Base-by-base conservation (phyloP, 2,888 invertebrate genomes). In the Hipparchia semele region DNA sequence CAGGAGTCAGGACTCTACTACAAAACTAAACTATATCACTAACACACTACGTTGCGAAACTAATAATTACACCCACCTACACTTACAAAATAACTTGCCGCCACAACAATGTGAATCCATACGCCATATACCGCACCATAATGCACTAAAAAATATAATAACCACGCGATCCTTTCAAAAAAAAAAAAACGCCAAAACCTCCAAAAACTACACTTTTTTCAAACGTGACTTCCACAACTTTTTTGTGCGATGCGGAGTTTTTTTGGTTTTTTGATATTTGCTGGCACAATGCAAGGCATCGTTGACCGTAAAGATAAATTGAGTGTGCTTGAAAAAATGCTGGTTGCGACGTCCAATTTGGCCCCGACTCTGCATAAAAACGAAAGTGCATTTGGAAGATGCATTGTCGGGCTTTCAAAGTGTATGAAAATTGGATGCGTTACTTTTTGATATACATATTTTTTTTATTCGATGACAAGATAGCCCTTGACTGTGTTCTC, bases 221-320 rank as follows among this genome's bases (percentile, higher is more conserved):
- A 81, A 76, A 80, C 81, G 82, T 81, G 81, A 81, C 84, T 83
- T 82, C 83, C 77, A 67, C 73, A 78, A 58, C 81, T 83, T 85
- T 86, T 49, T 82, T 80, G 80, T 80, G 82, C 82, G 59, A 23
- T 53, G 33, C 12, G 39, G 6, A 6, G 59, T 39, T 60, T 60
- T 23, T 60, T 60, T 33, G 33, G 46, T 71, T 72, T 74, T 76
- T 74, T 69, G 71, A 74, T 87, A 88, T 90, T 89, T 89, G 87
- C 88, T 78, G 82, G 85, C 82, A 91, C 92, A 90, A 90, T 90
- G 87, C 87, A 83, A 81, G 84, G 87, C 83, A 90, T 89, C 89
- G 88, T 78, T 89, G 91, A 86, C 88, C 85, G 82, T 84, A 85
- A 81, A 89, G 88, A 91, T 90, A 92, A 89, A 91, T 88, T 85